Percentiles rank a stretch among this genome's conserved stretches.
These are phyloP conservation scores for Sacculina carcini DNA, from an alignment of 2,888 invertebrate genomes.

Conservation along the genomic window DNA sequence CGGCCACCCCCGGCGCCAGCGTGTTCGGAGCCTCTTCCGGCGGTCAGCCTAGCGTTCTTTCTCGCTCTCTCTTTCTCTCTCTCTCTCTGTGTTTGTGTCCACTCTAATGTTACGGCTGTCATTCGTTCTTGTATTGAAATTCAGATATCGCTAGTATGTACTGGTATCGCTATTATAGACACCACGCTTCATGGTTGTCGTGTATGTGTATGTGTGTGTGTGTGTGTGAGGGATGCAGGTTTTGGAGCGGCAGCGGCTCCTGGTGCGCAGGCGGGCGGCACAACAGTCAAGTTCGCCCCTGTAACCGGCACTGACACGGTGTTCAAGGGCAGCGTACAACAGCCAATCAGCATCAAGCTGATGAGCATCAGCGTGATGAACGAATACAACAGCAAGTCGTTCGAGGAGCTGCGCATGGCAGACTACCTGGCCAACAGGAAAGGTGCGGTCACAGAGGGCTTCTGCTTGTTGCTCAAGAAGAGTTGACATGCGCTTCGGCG, in stretches of 20 bases:
- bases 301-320: constrained; percentile 60
- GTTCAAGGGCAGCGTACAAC: constrained; percentile 57
- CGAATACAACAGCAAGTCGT: constrained; percentile 75
- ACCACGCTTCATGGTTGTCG: constrained; percentile 8
- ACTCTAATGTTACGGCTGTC: too few species aligned
- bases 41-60: constrained; percentile 17
- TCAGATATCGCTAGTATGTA: neutral
- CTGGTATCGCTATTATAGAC: constrained; percentile 4
- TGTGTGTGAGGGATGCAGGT: constrained; percentile 8
- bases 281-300: constrained; percentile 37
- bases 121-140: neutral
- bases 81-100: too few species aligned
- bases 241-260: constrained; percentile 18
- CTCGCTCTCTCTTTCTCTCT: too few species aligned
- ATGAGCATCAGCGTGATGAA: constrained; percentile 23
- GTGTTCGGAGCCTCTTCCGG: neutral
- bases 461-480: constrained; percentile 2
- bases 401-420: constrained; percentile 79
- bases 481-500: constrained; percentile 8
- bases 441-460: constrained; percentile 26
- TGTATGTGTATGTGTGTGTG: too few species aligned
- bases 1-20: constrained; percentile 19
- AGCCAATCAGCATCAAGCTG: constrained; percentile 69
- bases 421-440: constrained; percentile 78
- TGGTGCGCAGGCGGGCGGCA: constrained; percentile 36